Conservation (phyloP, 2,888 invertebrate genomes). For the Julus scanicus region DNA sequence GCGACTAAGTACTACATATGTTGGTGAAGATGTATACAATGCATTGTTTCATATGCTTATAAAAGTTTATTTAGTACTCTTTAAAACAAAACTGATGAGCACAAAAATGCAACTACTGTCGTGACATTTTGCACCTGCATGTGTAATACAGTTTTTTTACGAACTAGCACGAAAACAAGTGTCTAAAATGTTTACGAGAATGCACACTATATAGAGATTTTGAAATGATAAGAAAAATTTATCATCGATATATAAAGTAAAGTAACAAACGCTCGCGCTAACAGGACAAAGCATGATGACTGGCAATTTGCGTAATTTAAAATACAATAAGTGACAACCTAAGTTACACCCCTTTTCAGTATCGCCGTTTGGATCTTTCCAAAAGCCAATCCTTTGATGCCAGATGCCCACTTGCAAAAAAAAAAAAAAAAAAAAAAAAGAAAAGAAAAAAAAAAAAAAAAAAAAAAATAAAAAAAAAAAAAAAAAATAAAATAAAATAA, state of each 20-base stretch:
- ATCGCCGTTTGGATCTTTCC: conserved; percentile 1
- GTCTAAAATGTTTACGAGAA: not conserved
- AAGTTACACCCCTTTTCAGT: not conserved
- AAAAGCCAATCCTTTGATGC: not conserved
- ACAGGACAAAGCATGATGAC: not conserved
- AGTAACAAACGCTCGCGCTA: not conserved
- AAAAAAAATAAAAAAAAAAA: not conserved
- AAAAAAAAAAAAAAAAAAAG: not conserved
- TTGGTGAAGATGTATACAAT: not conserved
- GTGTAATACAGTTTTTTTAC: not conserved
- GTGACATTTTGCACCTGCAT: not conserved
- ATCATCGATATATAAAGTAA: not conserved
- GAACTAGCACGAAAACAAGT: not conserved
- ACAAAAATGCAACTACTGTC: too few relatives aligned
- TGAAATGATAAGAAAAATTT: not conserved
- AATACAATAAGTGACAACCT: not conserved
- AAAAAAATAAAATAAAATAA: not conserved
- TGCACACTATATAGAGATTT: not conserved
- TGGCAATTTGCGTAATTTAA: conserved; percentile 22
- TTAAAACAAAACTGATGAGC: too few relatives aligned
- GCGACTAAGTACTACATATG: too few relatives aligned
- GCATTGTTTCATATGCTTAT: not conserved
- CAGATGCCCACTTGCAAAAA: conserved; percentile 13
- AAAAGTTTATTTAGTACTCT: not conserved
- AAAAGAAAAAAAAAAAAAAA: not conserved